Conservation (phyloP, 2,113 vertebrate genomes). For the Thermophis baileyi region DNA sequence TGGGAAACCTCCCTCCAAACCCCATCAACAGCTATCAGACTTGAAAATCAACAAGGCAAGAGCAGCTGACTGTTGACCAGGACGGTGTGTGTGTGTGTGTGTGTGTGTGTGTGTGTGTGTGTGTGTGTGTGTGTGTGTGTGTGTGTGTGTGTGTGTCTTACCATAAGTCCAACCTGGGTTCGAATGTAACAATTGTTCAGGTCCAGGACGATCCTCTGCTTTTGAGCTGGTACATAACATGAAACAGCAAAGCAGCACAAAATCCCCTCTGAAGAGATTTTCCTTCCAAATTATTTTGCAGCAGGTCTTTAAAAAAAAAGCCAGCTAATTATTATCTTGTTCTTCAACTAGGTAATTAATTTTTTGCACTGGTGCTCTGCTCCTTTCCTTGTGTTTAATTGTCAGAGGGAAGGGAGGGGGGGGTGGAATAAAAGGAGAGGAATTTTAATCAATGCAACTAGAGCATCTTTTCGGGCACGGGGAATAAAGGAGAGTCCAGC, state of each 20-base stretch:
- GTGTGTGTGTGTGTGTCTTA: no score
- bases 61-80: no score
- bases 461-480: constrained; percentile 40
- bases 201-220: background rate
- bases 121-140: no score
- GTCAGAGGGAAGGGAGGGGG: constrained; percentile 13
- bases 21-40: no score
- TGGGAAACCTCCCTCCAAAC: no score
- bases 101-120: no score
- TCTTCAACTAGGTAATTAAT: constrained; percentile 65
- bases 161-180: no score
- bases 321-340: constrained; percentile 61
- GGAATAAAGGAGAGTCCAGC: background rate
- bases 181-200: no score
- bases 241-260: background rate
- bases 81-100: no score
- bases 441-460: background rate
- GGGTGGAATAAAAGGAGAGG: background rate
- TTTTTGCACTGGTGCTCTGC: constrained; percentile 63
- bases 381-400: constrained; percentile 58
- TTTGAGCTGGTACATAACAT: background rate
- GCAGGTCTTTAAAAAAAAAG: constrained; percentile 10
- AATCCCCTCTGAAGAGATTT: background rate
- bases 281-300: constrained; percentile 3
- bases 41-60: no score